Evolutionary conservation across 2,113 vertebrate species (phyloP).

Genomic region (Raja brachyura): DNA sequence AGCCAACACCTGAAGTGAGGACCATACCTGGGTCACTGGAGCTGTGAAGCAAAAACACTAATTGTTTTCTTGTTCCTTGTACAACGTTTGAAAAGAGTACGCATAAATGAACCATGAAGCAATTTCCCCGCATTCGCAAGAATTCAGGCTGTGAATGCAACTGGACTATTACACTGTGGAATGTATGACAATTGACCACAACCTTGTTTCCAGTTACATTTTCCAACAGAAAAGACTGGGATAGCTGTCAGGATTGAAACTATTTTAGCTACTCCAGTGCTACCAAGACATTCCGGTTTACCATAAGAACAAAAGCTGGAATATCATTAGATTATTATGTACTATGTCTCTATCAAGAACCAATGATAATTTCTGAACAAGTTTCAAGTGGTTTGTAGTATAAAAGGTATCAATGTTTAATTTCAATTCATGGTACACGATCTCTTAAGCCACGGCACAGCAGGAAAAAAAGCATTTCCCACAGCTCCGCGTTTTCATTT

Average conservation of each 20-base stretch:
- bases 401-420: background rate
- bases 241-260: background rate
- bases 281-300: background rate
- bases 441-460: background rate
- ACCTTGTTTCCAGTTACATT: background rate
- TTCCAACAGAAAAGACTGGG: background rate
- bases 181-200: background rate
- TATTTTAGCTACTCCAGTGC: background rate
- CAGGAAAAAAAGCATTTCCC: background rate
- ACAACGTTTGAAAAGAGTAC: background rate
- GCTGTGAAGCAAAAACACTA: no score
- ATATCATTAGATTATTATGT: background rate
- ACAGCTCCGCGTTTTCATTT: background rate
- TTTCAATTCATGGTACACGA: background rate
- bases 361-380: background rate
- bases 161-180: background rate
- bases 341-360: background rate
- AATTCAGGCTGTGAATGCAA: background rate
- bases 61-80: background rate
- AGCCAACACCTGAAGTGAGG: no score
- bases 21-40: no score
- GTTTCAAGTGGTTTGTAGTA: background rate
- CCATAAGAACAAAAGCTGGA: background rate
- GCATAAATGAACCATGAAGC: background rate
- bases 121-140: background rate